phyloP scores from a whole-genome alignment of 2,113 vertebrate genomes.

The Gopherus evgoodei region DNA sequence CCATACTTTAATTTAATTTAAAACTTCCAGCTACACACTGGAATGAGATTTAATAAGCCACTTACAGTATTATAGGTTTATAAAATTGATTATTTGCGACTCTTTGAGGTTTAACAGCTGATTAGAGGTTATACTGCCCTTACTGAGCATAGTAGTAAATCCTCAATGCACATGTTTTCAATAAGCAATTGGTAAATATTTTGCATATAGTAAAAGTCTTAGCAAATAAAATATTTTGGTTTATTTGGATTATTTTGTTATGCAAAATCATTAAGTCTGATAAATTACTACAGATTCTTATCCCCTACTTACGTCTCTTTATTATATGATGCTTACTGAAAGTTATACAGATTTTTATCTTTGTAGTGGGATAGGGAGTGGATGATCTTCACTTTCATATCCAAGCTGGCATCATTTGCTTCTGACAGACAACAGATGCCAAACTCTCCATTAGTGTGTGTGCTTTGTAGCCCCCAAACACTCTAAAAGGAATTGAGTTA shows the following conservation, averaged over 20 bases:
- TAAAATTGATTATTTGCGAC: background rate
- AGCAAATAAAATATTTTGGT: background rate
- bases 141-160: background rate
- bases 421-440: background rate
- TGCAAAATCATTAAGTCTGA: background rate
- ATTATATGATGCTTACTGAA: background rate
- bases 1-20: background rate
- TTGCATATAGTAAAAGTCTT: background rate
- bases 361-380: background rate
- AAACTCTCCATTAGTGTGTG: background rate
- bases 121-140: background rate
- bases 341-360: background rate
- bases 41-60: background rate
- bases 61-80: background rate
- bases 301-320: background rate
- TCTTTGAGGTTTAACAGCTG: background rate
- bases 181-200: background rate
- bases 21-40: background rate
- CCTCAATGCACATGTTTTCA: background rate
- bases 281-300: background rate
- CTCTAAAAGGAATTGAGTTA: background rate
- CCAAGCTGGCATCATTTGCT: background rate
- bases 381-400: background rate
- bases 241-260: background rate
- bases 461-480: background rate